Percentiles rank a stretch among this genome's conserved stretches.
phyloP scores from a whole-genome alignment of 1,140 invertebrate species.

The Helicoverpa zea region DNA sequence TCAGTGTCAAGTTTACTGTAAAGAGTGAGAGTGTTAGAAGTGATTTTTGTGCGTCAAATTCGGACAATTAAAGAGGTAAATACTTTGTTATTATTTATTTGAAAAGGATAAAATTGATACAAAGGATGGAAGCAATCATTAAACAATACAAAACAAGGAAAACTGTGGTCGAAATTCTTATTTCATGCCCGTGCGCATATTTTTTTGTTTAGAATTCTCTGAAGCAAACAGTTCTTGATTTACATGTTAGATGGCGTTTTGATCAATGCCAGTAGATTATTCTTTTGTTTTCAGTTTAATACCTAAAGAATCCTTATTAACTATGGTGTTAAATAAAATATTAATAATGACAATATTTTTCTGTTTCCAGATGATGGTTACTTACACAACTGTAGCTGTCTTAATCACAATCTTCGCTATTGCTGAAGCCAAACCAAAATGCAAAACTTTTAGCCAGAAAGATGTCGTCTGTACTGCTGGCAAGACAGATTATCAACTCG shows the following conservation, averaged over 20 bases:
- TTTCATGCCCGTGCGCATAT: too few relatives aligned
- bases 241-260: too few relatives aligned
- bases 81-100: neutral
- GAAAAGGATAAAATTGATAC: too few relatives aligned
- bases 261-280: too few relatives aligned
- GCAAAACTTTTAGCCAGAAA: constrained; percentile 18
- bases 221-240: too few relatives aligned
- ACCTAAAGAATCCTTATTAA: neutral
- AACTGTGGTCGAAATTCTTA: too few relatives aligned
- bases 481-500: constrained; percentile 42
- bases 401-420: neutral
- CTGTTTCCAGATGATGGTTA: constrained; percentile 34
- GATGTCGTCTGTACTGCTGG: constrained; percentile 42
- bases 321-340: too few relatives aligned
- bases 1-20: neutral
- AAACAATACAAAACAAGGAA: too few relatives aligned
- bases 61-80: neutral
- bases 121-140: too few relatives aligned
- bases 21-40: neutral
- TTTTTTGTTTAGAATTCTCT: too few relatives aligned
- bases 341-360: neutral
- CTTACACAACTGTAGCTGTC: neutral
- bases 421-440: constrained; percentile 28
- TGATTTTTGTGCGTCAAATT: neutral
- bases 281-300: neutral